These are phyloP conservation scores for Muricea muricata DNA, from an alignment of 92 coral and sea anemone species.

Conservation along the genomic window DNA sequence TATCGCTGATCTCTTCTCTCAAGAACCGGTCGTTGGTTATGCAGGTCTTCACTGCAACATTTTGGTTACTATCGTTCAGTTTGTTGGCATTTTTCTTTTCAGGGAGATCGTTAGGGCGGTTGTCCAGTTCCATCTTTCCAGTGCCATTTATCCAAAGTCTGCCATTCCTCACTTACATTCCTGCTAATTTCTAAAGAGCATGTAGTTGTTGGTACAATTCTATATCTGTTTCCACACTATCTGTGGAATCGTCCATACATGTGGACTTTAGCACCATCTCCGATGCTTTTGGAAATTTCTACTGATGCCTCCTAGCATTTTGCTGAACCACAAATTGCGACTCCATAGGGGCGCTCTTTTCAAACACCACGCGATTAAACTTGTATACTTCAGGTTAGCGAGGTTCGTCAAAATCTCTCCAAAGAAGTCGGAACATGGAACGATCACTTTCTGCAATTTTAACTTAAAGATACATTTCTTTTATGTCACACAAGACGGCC, in stretches of 20 bases:
- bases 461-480: conserved; percentile 62
- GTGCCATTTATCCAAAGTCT: no score
- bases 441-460: conserved; percentile 48
- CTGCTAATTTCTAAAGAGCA: conserved; percentile 25
- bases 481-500: conserved; percentile 57
- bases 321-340: conserved; percentile 1
- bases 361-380: conserved; percentile 35
- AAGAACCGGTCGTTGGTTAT: no score
- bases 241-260: conserved; percentile 65
- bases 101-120: no score
- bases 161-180: conserved; percentile 66
- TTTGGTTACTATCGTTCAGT: no score
- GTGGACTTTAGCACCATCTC: conserved; percentile 35
- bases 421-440: conserved; percentile 47
- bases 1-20: no score
- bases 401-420: conserved; percentile 40
- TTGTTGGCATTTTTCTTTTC: no score
- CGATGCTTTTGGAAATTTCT: neutral
- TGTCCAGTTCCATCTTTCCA: no score
- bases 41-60: no score
- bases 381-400: conserved; percentile 57
- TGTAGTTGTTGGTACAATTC: conserved; percentile 47
- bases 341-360: neutral
- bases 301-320: neutral
- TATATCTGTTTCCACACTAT: conserved; percentile 45